Evolutionary conservation across 1,140 invertebrate genomes (phyloP).

Genomic region (Pseudachorutes palmiensis): DNA sequence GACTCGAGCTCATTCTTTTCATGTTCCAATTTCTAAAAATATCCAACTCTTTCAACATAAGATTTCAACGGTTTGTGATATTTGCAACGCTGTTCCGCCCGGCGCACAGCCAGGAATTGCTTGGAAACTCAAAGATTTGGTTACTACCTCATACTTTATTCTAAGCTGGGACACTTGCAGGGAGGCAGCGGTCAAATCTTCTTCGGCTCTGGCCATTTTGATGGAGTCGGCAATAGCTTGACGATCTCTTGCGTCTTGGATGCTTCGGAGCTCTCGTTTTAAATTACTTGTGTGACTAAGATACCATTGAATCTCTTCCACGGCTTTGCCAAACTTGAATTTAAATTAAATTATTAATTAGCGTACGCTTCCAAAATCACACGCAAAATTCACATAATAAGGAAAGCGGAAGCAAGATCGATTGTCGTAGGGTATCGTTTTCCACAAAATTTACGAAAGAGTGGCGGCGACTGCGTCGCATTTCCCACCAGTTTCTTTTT

Average conservation of each 20-base stretch:
- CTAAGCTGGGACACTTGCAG: neutral
- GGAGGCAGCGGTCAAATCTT: neutral
- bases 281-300: neutral
- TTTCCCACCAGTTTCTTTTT: no score
- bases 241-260: neutral
- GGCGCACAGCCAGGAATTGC: no score
- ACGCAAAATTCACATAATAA: no score
- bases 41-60: neutral
- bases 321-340: neutral
- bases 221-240: neutral
- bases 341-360: neutral
- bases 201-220: neutral
- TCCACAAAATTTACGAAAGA: no score
- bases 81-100: neutral
- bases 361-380: no score
- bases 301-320: neutral
- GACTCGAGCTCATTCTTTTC: neutral
- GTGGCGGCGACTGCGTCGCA: no score
- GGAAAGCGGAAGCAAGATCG: no score
- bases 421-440: no score
- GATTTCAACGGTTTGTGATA: neutral
- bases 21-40: neutral
- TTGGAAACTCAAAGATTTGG: neutral
- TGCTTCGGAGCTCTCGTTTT: neutral
- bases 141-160: neutral